These are phyloP conservation scores for Telmatochromis sp. DNA, from an alignment of 2,113 vertebrate genomes.

Conservation along the genomic window DNA sequence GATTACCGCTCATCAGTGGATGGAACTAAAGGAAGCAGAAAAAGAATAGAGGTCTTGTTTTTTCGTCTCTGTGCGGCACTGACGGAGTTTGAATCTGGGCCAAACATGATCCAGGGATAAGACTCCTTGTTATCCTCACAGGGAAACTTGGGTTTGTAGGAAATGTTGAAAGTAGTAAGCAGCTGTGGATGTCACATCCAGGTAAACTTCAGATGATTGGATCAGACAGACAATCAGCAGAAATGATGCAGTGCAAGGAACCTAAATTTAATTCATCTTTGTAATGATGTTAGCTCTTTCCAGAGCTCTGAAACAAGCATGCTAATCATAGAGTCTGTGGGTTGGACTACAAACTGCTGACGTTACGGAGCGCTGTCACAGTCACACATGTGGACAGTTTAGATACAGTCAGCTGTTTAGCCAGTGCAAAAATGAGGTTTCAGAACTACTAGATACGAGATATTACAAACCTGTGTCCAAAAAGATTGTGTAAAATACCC, in stretches of 20 bases:
- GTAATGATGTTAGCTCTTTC: background rate
- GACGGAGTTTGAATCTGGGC: background rate
- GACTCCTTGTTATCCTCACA: background rate
- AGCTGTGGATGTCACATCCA: background rate
- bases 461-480: background rate
- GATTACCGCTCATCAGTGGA: background rate
- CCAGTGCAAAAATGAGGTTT: background rate
- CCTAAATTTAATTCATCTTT: background rate
- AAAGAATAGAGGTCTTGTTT: background rate
- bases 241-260: background rate
- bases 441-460: accelerated
- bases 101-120: background rate
- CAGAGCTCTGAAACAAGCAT: background rate
- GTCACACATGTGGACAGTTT: background rate
- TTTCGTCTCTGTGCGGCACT: background rate
- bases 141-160: background rate
- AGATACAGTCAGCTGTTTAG: background rate
- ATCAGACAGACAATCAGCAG: background rate
- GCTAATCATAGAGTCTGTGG: background rate
- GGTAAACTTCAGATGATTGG: background rate
- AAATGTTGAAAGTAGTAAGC: background rate
- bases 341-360: background rate
- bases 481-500: background rate
- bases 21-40: background rate
- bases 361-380: background rate